A percentile compares a stretch with the other conserved stretches of the same genome.
phyloP scores from a whole-genome alignment of 1,140 invertebrate genomes.

The Homarus americanus region DNA sequence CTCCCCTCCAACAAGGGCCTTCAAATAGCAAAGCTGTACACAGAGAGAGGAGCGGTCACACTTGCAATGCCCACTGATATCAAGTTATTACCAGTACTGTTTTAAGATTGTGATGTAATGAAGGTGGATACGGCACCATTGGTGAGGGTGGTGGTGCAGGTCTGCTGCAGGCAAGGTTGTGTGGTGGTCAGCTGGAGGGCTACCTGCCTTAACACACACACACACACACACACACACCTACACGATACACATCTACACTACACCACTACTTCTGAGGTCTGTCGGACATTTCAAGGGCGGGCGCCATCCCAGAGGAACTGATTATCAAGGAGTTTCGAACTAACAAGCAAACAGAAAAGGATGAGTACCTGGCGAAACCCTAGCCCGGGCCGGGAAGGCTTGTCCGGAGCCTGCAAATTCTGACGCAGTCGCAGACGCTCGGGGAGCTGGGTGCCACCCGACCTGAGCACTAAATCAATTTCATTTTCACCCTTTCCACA shows the following conservation, averaged over 20 bases:
- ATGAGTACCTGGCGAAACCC: neutral
- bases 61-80: too few species aligned
- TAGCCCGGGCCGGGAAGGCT: constrained; percentile 32
- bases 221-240: neutral
- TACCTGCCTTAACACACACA: neutral
- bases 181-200: neutral
- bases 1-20: neutral
- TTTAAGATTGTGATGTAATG: neutral
- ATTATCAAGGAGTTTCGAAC: neutral
- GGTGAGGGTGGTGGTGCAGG: neutral
- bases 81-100: too few species aligned
- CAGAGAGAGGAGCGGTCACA: neutral
- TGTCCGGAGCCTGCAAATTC: constrained; percentile 60
- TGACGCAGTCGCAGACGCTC: constrained; percentile 57
- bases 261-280: too few species aligned
- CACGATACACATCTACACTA: neutral
- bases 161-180: neutral
- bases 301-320: too few species aligned
- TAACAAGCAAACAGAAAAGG: neutral
- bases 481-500: constrained; percentile 70
- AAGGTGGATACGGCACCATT: too few species aligned
- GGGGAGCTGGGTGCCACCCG: constrained; percentile 57
- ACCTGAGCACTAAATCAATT: constrained; percentile 71
- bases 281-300: too few species aligned
- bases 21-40: neutral